phyloP scores from a whole-genome alignment of 2,888 invertebrate genomes.

The Leucophenga montana region DNA sequence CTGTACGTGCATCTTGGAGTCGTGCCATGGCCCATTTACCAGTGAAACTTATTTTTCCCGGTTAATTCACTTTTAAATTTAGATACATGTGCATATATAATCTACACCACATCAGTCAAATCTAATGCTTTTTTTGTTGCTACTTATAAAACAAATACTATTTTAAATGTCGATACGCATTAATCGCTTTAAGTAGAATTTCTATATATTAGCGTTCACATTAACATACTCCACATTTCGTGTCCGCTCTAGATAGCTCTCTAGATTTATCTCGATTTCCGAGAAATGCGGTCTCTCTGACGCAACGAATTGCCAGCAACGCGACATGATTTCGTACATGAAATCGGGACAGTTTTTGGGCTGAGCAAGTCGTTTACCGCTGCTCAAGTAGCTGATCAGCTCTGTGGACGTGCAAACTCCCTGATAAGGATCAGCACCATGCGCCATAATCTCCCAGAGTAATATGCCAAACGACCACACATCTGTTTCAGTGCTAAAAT shows the following conservation, averaged over 20 bases:
- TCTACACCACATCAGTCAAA: too few relatives aligned
- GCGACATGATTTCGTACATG: constrained; percentile 95
- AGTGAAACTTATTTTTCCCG: too few relatives aligned
- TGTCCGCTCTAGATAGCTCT: constrained; percentile 63
- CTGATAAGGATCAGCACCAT: constrained; percentile 97
- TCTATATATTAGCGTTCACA: too few relatives aligned
- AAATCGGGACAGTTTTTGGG: constrained; percentile 94
- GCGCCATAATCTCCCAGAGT: constrained; percentile 97
- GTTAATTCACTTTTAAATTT: too few relatives aligned
- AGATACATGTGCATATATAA: too few relatives aligned
- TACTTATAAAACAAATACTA: too few relatives aligned
- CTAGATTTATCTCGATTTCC: constrained; percentile 89
- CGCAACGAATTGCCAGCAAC: constrained; percentile 95
- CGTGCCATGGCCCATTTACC: too few relatives aligned
- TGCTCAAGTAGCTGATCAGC: constrained; percentile 89
- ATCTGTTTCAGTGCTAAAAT: constrained; percentile 92
- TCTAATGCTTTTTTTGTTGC: too few relatives aligned
- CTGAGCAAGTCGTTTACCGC: constrained; percentile 93
- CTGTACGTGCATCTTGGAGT: too few relatives aligned
- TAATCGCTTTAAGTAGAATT: too few relatives aligned
- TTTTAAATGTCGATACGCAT: too few relatives aligned
- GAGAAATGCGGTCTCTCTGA: constrained; percentile 89
- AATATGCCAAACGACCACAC: constrained; percentile 97
- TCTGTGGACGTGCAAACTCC: constrained; percentile 93
- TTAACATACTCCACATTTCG: constrained; percentile 33